These are phyloP conservation scores for Dolichopus griseipennis DNA, from an alignment of 2,888 invertebrate species.

Conservation along the genomic window DNA sequence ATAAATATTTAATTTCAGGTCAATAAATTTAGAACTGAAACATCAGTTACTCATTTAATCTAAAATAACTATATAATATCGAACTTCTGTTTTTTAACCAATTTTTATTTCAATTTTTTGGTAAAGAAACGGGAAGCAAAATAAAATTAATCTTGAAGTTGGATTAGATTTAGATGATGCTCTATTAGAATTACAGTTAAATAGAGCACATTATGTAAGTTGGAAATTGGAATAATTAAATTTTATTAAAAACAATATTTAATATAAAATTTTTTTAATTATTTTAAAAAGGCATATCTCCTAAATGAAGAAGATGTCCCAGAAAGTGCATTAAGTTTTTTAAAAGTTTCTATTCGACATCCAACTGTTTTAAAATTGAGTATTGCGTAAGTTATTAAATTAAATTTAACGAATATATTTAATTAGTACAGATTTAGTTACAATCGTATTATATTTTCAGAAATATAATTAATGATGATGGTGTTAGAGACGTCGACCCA, in stretches of 20 bases:
- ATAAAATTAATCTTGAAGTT: conserved; percentile 19
- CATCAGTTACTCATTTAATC: no score
- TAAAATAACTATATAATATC: no score
- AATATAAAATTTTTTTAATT: not conserved
- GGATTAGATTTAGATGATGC: conserved; percentile 16
- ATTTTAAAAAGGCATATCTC: not conserved
- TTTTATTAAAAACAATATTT: not conserved
- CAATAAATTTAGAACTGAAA: no score
- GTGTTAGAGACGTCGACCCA: conserved; percentile 50
- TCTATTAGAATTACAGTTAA: conserved; percentile 16
- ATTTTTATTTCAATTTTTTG: not conserved
- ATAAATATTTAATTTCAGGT: no score
- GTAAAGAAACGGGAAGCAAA: not conserved
- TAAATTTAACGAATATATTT: not conserved
- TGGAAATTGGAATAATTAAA: conserved; percentile 21
- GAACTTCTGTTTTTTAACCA: no score
- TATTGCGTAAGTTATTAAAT: conserved; percentile 12
- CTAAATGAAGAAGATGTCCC: not conserved
- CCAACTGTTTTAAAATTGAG: conserved; percentile 11
- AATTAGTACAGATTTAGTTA: no score
- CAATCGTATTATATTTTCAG: not conserved
- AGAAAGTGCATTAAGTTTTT: not conserved
- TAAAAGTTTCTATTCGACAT: not conserved
- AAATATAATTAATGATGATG: conserved; percentile 57
- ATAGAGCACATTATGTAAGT: conserved; percentile 20